A percentile compares a stretch with the other conserved stretches of the same genome.
Evolutionary conservation across 2,888 invertebrate genomes (phyloP).

Genomic region (Tinea pellionella): DNA sequence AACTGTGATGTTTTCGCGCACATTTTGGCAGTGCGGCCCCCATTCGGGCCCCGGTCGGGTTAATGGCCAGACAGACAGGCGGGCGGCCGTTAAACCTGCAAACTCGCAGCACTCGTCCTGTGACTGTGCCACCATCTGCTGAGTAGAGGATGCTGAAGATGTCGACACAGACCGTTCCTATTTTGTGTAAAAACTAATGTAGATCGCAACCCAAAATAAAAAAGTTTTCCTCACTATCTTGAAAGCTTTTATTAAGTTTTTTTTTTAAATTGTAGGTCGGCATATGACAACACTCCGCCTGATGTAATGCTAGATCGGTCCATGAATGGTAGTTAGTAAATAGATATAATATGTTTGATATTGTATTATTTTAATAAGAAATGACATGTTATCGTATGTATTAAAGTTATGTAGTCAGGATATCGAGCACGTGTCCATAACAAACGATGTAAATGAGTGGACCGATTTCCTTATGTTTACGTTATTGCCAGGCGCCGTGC

Average conservation of each 20-base stretch:
- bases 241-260: no score
- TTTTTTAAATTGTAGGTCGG: no score
- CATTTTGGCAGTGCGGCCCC: constrained; percentile 41
- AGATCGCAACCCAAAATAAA: no score
- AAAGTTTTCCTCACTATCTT: no score
- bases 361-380: background rate
- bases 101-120: background rate
- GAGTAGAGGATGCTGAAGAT: background rate
- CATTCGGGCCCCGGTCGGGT: constrained; percentile 57
- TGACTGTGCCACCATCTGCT: background rate
- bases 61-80: constrained; percentile 68
- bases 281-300: no score
- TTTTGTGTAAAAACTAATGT: no score
- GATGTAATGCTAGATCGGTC: no score
- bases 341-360: no score
- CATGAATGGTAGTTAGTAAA: no score
- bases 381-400: no score
- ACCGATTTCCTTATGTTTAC: constrained; percentile 31
- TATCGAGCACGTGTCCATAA: background rate
- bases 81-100: constrained; percentile 64
- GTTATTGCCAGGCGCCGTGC: constrained; percentile 23
- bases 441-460: constrained; percentile 33
- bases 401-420: background rate
- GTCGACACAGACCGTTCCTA: no score
- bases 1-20: constrained; percentile 45